Conservation (phyloP, 2,797 vertebrate species). For the Danio tinwini region DNA sequence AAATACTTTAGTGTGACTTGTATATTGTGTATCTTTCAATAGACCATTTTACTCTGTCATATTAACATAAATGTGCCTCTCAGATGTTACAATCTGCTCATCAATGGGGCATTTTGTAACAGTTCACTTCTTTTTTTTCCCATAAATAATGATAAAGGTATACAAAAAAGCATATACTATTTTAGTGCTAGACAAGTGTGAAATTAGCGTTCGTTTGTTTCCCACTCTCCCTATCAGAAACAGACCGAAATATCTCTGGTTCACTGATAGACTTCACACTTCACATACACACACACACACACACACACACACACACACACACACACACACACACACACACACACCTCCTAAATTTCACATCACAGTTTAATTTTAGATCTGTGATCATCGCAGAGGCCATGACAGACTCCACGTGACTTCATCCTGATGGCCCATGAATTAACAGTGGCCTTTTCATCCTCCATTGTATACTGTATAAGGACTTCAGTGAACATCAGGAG, state of each 20-base stretch:
- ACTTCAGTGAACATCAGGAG: background rate
- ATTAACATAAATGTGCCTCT: too few species aligned
- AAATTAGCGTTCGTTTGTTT: too few species aligned
- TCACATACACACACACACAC: slow-evolving; percentile 21
- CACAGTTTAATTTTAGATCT: slow-evolving; percentile 28
- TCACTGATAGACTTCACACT: background rate
- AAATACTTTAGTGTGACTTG: too few species aligned
- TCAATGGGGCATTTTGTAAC: too few species aligned
- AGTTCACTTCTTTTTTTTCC: too few species aligned
- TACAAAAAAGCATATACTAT: too few species aligned
- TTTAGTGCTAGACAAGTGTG: too few species aligned
- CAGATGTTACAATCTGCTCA: too few species aligned
- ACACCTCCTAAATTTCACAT: slow-evolving; percentile 9
- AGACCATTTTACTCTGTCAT: too few species aligned
- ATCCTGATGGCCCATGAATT: background rate
- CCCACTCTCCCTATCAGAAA: background rate
- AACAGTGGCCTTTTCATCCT: background rate
- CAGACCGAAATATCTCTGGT: background rate
- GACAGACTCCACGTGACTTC: slow-evolving; percentile 13
- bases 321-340: slow-evolving; percentile 24
- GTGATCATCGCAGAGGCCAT: background rate
- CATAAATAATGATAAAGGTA: too few species aligned
- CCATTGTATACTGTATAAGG: background rate
- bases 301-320: slow-evolving; percentile 21
- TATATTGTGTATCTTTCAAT: too few species aligned